Base-by-base conservation (phyloP, 2,888 invertebrate species). In the Argyresthia goedartella region DNA sequence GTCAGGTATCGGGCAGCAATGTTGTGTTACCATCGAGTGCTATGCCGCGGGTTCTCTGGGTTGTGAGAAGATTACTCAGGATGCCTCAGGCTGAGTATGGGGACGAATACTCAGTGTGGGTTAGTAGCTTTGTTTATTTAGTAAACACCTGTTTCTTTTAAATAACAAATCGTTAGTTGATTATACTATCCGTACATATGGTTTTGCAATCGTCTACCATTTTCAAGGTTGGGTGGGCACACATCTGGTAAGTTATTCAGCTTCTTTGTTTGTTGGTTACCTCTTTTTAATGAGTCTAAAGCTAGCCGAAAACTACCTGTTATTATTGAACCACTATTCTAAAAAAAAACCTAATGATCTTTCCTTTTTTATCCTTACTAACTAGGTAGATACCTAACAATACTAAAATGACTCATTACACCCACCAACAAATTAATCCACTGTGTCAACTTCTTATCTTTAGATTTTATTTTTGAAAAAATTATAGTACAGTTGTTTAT, bases 91-190 rank as follows among this genome's bases (percentile, higher is more conserved):
- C 74, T 16, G 88, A 85, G 59, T 61, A 76, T 54, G 77, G 76
- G 54, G 89, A 90, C 69, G 89, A 90, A 68, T 91, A 91, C 75
- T 89, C 90, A 54, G 77, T 89, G 62, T 90, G 89, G 89, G 90
- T 90, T 76, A 81, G 87, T 60, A 34, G 15, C 50, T 52, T 46
- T 55, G 53, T 51, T 48, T 57, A 45, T 56, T 51, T 52, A 36
- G n/a, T n/a, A n/a, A n/a, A n/a, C n/a, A 36, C 47, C 43, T 52
- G 54, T 54, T 53, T 43, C n/a, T 51, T 39, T 9, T 52, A 47
- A 54, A 52, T 47, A 39, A 49, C 9, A 48, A 11, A 11, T 11
- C 35, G 52, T 43, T 52, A 49, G 15, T 42, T 51, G 41, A 45
- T n/a, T 47, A 41, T 49, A 52, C 49, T 46, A 43, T 53, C 11